Percentiles rank a stretch among this genome's conserved stretches.
These are phyloP conservation scores for Salminus brasiliensis DNA, from an alignment of 2,113 vertebrate species.

Conservation along the genomic window DNA sequence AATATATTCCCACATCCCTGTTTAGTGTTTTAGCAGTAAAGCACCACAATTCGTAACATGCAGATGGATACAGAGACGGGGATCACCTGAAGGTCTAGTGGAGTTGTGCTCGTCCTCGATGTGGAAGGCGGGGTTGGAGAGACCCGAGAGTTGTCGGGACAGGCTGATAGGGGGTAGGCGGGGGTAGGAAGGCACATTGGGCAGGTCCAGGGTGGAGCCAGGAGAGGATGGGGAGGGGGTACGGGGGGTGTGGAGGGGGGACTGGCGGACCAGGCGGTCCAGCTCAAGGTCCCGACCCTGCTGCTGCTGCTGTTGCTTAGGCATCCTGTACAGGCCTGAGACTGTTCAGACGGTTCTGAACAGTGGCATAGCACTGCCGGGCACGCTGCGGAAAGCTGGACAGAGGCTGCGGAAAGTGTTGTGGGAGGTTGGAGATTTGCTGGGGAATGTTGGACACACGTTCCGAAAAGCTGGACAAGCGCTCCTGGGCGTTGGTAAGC, in stretches of 20 bases:
- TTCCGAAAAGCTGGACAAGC: background rate
- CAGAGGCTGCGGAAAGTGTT: slow-evolving; percentile 46
- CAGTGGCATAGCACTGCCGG: slow-evolving; percentile 64
- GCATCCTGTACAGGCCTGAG: slow-evolving; percentile 81
- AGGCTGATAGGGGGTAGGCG: slow-evolving; percentile 73
- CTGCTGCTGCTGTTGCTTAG: slow-evolving; percentile 70
- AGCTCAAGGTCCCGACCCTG: slow-evolving; percentile 77
- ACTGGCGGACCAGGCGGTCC: slow-evolving; percentile 64
- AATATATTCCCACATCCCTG: too few relatives aligned
- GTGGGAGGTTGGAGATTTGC: slow-evolving; percentile 31
- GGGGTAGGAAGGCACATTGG: slow-evolving; percentile 77
- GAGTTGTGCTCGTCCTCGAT: slow-evolving; percentile 69
- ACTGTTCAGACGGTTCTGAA: slow-evolving; percentile 74
- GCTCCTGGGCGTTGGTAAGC: slow-evolving; percentile 31
- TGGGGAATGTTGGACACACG: slow-evolving; percentile 23
- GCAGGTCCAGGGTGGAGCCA: slow-evolving; percentile 71
- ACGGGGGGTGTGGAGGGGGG: slow-evolving; percentile 65
- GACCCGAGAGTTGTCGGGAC: slow-evolving; percentile 66
- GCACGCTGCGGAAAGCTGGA: slow-evolving; percentile 50
- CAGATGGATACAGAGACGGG: too few relatives aligned
- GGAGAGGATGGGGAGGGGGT: slow-evolving; percentile 72
- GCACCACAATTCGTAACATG: too few relatives aligned
- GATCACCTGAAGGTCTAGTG: slow-evolving; percentile 71
- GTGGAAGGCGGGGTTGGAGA: slow-evolving; percentile 76
- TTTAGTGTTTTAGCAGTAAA: too few relatives aligned